A percentile compares a stretch with the other conserved stretches of the same genome.
These are phyloP conservation scores for Chloropsis hardwickii DNA, from an alignment of 2,113 vertebrate genomes.

Conservation along the genomic window DNA sequence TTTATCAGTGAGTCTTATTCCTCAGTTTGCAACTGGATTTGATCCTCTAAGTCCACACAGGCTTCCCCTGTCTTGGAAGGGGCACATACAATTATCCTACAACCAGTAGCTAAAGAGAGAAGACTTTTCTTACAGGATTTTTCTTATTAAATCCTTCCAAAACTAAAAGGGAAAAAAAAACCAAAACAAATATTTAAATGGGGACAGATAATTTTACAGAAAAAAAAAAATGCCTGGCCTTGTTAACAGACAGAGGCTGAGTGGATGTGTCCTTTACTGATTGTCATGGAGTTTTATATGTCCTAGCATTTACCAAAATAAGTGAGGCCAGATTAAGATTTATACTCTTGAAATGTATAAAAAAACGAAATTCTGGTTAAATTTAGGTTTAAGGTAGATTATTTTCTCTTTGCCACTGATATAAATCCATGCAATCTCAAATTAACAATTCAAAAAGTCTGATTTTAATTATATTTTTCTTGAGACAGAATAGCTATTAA, in stretches of 20 bases:
- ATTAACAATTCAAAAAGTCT: neutral
- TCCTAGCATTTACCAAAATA: neutral
- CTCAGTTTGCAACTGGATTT: neutral
- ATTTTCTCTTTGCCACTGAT: neutral
- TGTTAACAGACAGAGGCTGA: neutral
- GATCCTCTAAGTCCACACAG: neutral
- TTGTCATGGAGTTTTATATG: neutral
- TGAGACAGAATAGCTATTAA: neutral
- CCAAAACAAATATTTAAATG: neutral
- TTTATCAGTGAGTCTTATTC: neutral
- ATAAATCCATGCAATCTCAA: neutral
- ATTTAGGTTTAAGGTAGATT: neutral
- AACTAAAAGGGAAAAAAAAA: rapidly evolving
- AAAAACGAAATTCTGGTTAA: neutral
- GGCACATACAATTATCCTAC: neutral
- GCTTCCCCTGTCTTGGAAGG: neutral
- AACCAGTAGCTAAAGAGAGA: neutral
- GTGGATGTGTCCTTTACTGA: neutral
- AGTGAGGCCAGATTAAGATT: neutral
- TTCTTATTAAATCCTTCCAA: neutral
- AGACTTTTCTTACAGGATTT: neutral
- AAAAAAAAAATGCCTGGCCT: neutral
- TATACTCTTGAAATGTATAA: neutral
- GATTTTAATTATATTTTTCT: neutral
- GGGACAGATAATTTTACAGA: neutral